Evolutionary conservation across 2,113 vertebrate species (phyloP).

Genomic region (Oryzias woworae): DNA sequence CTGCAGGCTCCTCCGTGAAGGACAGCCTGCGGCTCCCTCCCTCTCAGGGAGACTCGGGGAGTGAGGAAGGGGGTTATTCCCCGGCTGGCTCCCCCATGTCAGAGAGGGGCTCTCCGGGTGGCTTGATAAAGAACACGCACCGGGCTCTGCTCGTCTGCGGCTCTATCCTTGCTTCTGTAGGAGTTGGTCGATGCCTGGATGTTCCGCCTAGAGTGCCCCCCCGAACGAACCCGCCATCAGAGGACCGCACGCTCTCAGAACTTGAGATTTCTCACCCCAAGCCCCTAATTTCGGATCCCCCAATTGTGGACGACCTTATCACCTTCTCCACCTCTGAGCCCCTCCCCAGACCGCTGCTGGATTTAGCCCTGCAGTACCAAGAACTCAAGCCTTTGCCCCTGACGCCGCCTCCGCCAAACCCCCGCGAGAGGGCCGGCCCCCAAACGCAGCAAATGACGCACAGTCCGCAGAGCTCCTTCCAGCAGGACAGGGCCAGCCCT

Average conservation of each 20-base stretch:
- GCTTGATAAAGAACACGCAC: slow-evolving; percentile 76
- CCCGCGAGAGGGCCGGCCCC: slow-evolving; percentile 53
- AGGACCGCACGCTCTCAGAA: slow-evolving; percentile 44
- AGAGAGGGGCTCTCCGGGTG: slow-evolving; percentile 42
- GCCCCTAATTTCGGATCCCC: slow-evolving; percentile 52
- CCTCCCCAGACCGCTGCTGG: slow-evolving; percentile 44
- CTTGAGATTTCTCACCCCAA: slow-evolving; percentile 47
- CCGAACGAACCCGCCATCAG: slow-evolving; percentile 64
- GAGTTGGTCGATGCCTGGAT: slow-evolving; percentile 78
- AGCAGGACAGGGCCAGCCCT: slow-evolving; percentile 13
- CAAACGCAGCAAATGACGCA: slow-evolving; percentile 36
- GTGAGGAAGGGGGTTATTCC: slow-evolving; percentile 61
- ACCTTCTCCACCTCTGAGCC: slow-evolving; percentile 55
- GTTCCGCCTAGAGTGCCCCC: slow-evolving; percentile 61
- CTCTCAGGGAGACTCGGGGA: slow-evolving; percentile 65
- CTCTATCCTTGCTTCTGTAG: slow-evolving; percentile 81
- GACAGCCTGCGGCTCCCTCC: slow-evolving; percentile 60
- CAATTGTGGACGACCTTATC: slow-evolving; percentile 73
- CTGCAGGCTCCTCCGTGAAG: slow-evolving; percentile 64
- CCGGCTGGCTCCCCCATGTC: slow-evolving; percentile 61
- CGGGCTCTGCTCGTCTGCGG: slow-evolving; percentile 77
- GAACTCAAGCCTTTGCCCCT: slow-evolving; percentile 65
- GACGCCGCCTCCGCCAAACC: slow-evolving; percentile 71
- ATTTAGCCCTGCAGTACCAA: slow-evolving; percentile 62
- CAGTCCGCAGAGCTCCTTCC: slow-evolving; percentile 35